Evolutionary conservation across 2,888 invertebrate genomes (phyloP).

Genomic region (Teleogryllus oceanicus): DNA sequence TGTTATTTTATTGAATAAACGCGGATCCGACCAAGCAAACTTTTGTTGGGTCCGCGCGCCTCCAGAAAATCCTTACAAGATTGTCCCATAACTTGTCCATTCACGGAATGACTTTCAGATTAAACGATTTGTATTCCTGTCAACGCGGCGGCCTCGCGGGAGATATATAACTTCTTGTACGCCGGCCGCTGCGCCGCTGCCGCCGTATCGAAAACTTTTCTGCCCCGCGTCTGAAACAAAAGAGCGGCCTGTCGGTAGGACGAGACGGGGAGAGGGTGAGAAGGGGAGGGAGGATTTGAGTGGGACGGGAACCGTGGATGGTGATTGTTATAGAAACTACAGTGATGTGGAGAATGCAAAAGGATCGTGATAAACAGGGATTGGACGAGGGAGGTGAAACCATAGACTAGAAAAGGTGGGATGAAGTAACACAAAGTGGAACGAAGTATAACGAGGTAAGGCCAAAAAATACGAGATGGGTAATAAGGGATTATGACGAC

Average conservation of each 20-base stretch:
- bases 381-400: no score
- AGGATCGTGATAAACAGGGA: no score
- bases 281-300: no score
- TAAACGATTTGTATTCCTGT: constrained; percentile 18
- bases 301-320: no score
- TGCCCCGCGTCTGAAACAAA: neutral
- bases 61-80: constrained; percentile 9
- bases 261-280: no score
- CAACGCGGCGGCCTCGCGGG: neutral
- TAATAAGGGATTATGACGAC: no score
- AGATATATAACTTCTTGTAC: neutral
- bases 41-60: neutral
- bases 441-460: no score
- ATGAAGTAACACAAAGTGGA: no score
- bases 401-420: no score
- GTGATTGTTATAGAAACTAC: no score
- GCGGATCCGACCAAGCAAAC: neutral
- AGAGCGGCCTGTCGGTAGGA: neutral
- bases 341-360: no score
- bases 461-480: no score
- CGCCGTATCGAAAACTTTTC: neutral
- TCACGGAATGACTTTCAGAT: constrained; percentile 18
- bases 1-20: neutral
- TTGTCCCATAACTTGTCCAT: constrained; percentile 18
- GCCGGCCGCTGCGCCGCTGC: neutral